Conservation (phyloP, 1,140 invertebrate genomes). For the Doryteuthis pealeii region DNA sequence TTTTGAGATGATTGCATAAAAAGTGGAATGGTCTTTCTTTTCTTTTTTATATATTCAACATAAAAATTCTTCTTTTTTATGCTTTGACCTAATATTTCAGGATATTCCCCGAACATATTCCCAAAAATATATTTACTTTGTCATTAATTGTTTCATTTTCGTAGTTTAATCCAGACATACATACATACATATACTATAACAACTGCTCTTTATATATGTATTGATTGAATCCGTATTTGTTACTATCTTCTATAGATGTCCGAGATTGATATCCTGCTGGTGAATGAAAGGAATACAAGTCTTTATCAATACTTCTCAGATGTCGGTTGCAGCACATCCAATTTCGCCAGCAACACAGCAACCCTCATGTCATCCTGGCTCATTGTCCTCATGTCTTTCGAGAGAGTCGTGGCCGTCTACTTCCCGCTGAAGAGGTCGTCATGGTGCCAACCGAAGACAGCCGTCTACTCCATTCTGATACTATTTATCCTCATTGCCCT, state of each 20-base stretch:
- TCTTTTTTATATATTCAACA: too few species aligned
- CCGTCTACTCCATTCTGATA: conserved; percentile 33
- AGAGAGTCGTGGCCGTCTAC: conserved; percentile 43
- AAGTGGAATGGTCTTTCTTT: too few species aligned
- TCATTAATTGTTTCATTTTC: too few species aligned
- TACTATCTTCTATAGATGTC: background rate
- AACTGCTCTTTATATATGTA: too few species aligned
- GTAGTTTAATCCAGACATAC: too few species aligned
- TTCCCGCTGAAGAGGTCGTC: conserved; percentile 40
- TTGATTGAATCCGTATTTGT: too few species aligned
- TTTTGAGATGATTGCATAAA: too few species aligned
- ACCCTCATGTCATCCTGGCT: conserved; percentile 50
- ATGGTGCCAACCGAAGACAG: conserved; percentile 34
- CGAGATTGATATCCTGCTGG: background rate
- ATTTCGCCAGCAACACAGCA: conserved; percentile 35
- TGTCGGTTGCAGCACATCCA: conserved; percentile 37
- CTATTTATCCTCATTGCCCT: conserved; percentile 31
- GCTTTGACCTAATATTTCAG: too few species aligned
- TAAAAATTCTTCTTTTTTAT: too few species aligned
- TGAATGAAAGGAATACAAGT: background rate
- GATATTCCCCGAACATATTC: too few species aligned
- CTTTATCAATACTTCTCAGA: conserved; percentile 26
- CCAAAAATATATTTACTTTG: too few species aligned
- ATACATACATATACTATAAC: too few species aligned
- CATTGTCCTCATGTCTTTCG: conserved; percentile 46